Base-by-base conservation (phyloP, 2,113 vertebrate genomes). In the Hyaena hyaena region DNA sequence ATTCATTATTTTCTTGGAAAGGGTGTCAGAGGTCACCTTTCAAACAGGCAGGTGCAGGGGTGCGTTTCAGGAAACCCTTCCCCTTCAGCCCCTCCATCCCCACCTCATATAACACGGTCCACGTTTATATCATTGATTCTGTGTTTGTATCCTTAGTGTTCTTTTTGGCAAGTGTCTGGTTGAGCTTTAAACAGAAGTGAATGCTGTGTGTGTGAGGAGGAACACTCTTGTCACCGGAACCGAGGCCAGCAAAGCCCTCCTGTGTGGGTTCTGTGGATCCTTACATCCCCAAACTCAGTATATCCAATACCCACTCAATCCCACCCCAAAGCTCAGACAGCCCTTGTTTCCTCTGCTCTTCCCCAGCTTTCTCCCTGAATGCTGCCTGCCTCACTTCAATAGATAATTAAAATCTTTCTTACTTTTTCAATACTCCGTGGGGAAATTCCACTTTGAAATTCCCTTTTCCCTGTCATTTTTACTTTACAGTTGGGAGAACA, bases 381-480 rank as follows among this genome's bases (percentile, higher is more conserved):
- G 71, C 48, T 68, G 80, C 73, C 66, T 92, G 73, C 17, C 61
- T 68, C 48, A 7, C 71, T 88, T 68, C n/a, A 92, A 73, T 48
- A 94, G 63, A 61, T 94, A 81, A 96, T 94, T 82, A 85, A 95
- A 96, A 90, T 66, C 53, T 39, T 96, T 86, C 76, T 81, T 85
- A 97, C 92, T 97, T 96, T 97, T 68, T 86, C 90, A n/a, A 8
- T 39, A 71, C 76, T 96, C 90, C 48, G 11, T 23, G 92, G 96
- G 97, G 97, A 97, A 97, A 97, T 98, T 96, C 92, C 96, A 90
- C 68, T 90, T 24, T 63, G 93, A 92, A 90, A 92, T 87, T 66
- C 24, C 77, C 35, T 80, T 63, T 92, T 63, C 65, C 69, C 58
- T 58, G 82, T 93, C 66, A 80, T 97, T 95, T 85, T 87, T 71